A percentile compares a stretch with the other conserved stretches of the same genome.
Evolutionary conservation across 2,797 vertebrate genomes (phyloP).

Genomic region (Falco biarmicus): DNA sequence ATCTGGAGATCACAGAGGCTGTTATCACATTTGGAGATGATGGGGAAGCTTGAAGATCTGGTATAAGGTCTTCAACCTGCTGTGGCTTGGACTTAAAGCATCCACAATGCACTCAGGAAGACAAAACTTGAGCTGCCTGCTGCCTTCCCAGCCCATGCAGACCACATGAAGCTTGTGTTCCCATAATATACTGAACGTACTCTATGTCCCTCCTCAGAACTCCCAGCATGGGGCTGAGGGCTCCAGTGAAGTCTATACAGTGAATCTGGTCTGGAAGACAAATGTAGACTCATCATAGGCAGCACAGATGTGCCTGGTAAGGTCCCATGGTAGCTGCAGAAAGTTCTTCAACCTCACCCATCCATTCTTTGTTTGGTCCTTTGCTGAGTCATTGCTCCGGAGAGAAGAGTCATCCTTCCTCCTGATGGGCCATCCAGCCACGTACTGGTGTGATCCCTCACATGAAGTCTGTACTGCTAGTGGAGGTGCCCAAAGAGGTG

Average conservation of each 20-base stretch:
- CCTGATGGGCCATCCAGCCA: background rate
- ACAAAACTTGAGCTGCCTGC: background rate
- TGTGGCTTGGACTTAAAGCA: background rate
- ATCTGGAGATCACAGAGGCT: background rate
- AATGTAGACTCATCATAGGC: background rate
- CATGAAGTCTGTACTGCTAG: background rate
- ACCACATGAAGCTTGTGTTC: background rate
- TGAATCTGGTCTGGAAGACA: background rate
- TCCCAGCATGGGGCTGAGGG: background rate
- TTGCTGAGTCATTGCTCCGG: background rate
- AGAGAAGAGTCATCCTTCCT: background rate
- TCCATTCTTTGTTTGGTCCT: background rate
- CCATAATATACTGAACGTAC: accelerated
- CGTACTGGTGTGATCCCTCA: background rate
- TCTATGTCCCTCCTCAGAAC: background rate
- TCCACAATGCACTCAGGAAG: background rate
- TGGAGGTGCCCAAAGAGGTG: background rate
- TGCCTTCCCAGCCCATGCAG: background rate
- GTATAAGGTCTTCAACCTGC: background rate
- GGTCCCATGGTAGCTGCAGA: background rate
- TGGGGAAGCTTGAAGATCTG: background rate
- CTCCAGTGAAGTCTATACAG: accelerated
- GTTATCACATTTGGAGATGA: accelerated
- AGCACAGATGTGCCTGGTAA: background rate
- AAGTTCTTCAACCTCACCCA: background rate